Base-by-base conservation (phyloP, 2,888 invertebrate genomes). In the Chloroclystis v-ata region DNA sequence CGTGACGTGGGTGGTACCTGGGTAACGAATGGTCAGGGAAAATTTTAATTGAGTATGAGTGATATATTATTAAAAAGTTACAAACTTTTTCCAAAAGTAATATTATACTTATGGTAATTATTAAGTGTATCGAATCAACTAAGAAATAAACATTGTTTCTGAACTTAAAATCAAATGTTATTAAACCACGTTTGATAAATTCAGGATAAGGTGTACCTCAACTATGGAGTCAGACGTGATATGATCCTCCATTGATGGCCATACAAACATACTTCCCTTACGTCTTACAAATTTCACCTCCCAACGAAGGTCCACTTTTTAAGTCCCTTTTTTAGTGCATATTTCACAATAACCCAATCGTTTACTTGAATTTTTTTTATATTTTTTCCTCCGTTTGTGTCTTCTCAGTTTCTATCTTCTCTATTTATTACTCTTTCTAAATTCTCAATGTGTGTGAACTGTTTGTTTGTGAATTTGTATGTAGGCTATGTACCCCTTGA, bases 401-500 rank as follows among this genome's bases (percentile, higher is more conserved):
- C 11, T 30, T 30, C 11, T 12, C 28, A 28, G 28, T 28, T 28
- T 28, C 10, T 28, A 28, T 28, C n/a, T 28, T 6, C 28, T 28
- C 28, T 28, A 28, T 28, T 28, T 28, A 9, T 28, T 28, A 10
- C 28, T 28, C 28, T 28, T 28, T 24, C 24, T 24, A 24, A 24
- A 28, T 7, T 28, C 33, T 28, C 28, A 0, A 24, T 13, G 32
- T 32, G 32, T 32, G 14, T 29, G 32, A 32, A 20, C 35, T 10
- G 14, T 35, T 16, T 35, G 35, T 10, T 32, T 32, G 28, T 47
- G 47, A 30, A 32, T 41, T 37, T 32, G 32, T 26, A 28, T 47
- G 44, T 52, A 56, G 24, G 49, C 43, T 38, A 54, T 52, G 26
- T 48, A 47, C 9, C 39, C 33, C 30, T 48, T 48, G 32, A 48